Evolutionary conservation across 2,797 vertebrate species (phyloP).

Genomic region (Coregonus ussuriensis): DNA sequence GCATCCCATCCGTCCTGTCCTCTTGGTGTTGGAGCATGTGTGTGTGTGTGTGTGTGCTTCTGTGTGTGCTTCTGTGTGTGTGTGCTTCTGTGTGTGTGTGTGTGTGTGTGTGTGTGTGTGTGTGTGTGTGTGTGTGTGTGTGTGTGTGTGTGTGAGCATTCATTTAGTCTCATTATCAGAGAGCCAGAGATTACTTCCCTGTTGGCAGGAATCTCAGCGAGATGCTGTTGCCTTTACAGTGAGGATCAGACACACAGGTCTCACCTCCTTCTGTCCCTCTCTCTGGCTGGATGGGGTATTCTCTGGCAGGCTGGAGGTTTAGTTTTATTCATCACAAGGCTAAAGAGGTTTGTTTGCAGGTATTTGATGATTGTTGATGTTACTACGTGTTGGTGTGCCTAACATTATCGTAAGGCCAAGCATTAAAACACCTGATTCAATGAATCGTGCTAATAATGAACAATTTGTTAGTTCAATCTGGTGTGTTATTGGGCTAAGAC

Average conservation of each 20-base stretch:
- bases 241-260: constrained; percentile 2
- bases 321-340: too few relatives aligned
- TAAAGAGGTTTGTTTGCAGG: not conserved
- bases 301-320: too few relatives aligned
- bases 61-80: not conserved
- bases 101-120: not conserved
- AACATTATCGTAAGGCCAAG: too few relatives aligned
- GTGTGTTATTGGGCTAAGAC: too few relatives aligned
- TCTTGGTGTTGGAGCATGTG: not conserved
- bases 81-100: not conserved
- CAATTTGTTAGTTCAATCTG: too few relatives aligned
- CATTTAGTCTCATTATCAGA: constrained; percentile 61
- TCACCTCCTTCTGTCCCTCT: not conserved
- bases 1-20: not conserved
- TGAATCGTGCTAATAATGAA: too few relatives aligned
- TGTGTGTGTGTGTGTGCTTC: not conserved
- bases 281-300: not conserved
- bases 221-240: constrained; percentile 30
- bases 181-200: constrained; percentile 41
- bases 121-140: constrained; percentile 21
- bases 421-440: too few relatives aligned
- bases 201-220: constrained; percentile 60
- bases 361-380: too few relatives aligned
- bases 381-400: too few relatives aligned
- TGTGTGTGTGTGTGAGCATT: constrained; percentile 17